Percentiles rank a stretch among this genome's conserved stretches.
phyloP scores from a whole-genome alignment of 2,797 vertebrate species.

The Onychomys torridus region DNA sequence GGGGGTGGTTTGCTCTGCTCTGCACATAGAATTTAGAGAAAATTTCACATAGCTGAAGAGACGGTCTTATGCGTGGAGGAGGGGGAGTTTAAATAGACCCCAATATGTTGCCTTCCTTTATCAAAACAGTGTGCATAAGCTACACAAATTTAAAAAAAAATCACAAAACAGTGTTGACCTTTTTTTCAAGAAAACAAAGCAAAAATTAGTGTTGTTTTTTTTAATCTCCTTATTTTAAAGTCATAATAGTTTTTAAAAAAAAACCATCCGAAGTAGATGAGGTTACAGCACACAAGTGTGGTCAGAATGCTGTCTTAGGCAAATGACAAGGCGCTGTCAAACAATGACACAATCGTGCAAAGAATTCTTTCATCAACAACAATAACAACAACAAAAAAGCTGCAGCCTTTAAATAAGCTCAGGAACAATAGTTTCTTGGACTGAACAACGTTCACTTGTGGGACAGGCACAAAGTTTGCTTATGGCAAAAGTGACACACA shows the following conservation, averaged over 20 bases:
- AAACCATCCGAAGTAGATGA: slow-evolving; percentile 82
- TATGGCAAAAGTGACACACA: slow-evolving; percentile 78
- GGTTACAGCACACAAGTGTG: slow-evolving; percentile 80
- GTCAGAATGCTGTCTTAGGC: slow-evolving; percentile 85
- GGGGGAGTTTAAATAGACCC: slow-evolving; percentile 84
- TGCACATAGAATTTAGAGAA: slow-evolving; percentile 31
- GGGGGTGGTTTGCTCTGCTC: slow-evolving; percentile 82
- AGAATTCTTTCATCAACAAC: slow-evolving; percentile 74
- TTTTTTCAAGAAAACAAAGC: slow-evolving; percentile 80
- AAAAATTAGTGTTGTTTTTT: slow-evolving; percentile 83
- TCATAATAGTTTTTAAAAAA: slow-evolving; percentile 51
- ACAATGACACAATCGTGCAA: slow-evolving; percentile 86
- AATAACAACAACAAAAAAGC: slow-evolving; percentile 64
- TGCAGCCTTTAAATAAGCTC: slow-evolving; percentile 86
- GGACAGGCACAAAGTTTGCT: slow-evolving; percentile 86
- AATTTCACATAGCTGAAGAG: slow-evolving; percentile 81
- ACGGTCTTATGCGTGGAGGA: slow-evolving; percentile 50
- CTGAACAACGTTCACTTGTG: slow-evolving; percentile 81
- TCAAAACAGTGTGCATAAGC: too few species aligned
- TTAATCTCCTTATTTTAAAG: slow-evolving; percentile 61
- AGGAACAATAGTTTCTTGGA: slow-evolving; percentile 79
- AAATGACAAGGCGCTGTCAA: slow-evolving; percentile 86
- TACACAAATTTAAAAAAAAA: slow-evolving; percentile 58
- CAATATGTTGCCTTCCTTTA: slow-evolving; percentile 79
- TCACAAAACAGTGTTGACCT: slow-evolving; percentile 72